Conservation (phyloP, 2,797 vertebrate species). For the Muraenolepis orangiensis region DNA sequence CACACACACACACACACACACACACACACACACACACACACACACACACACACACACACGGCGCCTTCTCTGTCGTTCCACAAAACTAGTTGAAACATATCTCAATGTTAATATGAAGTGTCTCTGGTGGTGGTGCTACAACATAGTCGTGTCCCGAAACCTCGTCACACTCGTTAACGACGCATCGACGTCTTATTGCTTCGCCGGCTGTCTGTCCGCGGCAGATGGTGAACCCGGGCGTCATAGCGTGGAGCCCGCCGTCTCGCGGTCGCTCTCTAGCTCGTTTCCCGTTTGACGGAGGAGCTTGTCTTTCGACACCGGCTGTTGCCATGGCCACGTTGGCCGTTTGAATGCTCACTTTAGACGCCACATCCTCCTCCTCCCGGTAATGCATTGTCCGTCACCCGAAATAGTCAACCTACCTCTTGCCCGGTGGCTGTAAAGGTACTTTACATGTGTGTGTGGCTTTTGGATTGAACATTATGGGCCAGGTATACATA, state of each 20-base stretch:
- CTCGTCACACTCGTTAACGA: constrained; percentile 44
- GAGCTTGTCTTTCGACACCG: constrained; percentile 21
- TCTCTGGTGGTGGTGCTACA: no score
- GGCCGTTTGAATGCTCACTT: constrained; percentile 29
- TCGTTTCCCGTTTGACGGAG: constrained; percentile 23
- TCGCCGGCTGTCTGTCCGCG: constrained; percentile 57
- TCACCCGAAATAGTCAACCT: constrained; percentile 32
- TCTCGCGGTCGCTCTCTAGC: background rate
- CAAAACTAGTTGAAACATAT: background rate
- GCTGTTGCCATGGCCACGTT: constrained; percentile 45
- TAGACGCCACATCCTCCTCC: constrained; percentile 27
- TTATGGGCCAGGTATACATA: background rate
- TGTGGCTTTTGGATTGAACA: background rate
- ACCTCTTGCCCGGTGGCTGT: constrained; percentile 9
- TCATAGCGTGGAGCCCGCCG: constrained; percentile 48
- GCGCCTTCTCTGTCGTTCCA: background rate
- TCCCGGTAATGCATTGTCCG: constrained; percentile 42
- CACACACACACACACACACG: background rate
- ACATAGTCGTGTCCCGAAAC: constrained; percentile 1
- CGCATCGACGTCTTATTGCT: constrained; percentile 34
- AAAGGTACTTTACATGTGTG: constrained; percentile 10
- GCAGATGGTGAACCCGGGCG: constrained; percentile 56
- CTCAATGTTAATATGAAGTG: background rate
- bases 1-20: background rate
- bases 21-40: background rate